phyloP scores from a whole-genome alignment of 2,797 vertebrate species.

The Danio kyathit region DNA sequence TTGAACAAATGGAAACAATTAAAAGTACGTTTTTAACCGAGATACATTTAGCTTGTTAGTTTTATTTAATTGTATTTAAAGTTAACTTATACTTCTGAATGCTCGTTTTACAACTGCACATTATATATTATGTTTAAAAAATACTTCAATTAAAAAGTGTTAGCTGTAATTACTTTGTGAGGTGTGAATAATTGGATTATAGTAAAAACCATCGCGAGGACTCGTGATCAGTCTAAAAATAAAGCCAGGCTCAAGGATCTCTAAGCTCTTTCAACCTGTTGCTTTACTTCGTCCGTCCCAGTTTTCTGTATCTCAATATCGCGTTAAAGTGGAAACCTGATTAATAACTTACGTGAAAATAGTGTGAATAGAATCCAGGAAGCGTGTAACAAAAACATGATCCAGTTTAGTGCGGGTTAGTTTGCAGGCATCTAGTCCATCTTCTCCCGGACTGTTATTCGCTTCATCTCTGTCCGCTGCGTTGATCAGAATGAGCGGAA shows the following conservation, averaged over 20 bases:
- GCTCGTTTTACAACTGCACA: background rate
- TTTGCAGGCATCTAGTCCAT: constrained; percentile 60
- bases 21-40: no score
- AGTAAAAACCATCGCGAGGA: background rate
- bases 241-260: constrained; percentile 15
- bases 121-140: background rate
- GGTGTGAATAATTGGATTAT: background rate
- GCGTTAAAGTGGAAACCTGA: background rate
- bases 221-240: constrained; percentile 37
- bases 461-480: constrained; percentile 51
- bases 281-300: constrained; percentile 14
- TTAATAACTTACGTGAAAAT: constrained; percentile 71
- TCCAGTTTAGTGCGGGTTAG: constrained; percentile 57
- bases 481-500: constrained; percentile 60
- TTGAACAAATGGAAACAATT: background rate
- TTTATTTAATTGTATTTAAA: background rate
- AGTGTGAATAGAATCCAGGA: constrained; percentile 69
- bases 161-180: background rate
- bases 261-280: constrained; percentile 73
- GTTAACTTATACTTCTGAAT: background rate
- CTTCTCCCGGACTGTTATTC: constrained; percentile 46
- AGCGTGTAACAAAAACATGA: constrained; percentile 70
- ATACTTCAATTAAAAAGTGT: no score
- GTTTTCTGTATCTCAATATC: background rate
- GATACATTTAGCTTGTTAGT: background rate